phyloP scores from a whole-genome alignment of 2,888 invertebrate species.

The Ryuthela nishihirai region DNA sequence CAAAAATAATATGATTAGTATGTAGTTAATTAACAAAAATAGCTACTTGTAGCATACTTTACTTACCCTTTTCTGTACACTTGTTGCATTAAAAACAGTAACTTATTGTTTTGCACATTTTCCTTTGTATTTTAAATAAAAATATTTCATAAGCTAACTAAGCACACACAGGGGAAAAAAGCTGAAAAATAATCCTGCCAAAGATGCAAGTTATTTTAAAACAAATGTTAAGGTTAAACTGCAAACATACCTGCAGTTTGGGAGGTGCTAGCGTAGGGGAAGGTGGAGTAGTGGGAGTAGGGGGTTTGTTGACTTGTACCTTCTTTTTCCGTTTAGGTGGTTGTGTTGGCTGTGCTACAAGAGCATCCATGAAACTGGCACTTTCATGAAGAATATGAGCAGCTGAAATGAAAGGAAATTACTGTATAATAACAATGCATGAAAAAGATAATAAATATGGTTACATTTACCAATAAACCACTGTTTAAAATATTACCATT shows the following conservation, averaged over 20 bases:
- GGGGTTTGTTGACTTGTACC: conserved; percentile 45
- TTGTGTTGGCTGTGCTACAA: conserved; percentile 68
- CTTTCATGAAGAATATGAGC: conserved; percentile 68
- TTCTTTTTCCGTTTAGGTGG: conserved; percentile 41
- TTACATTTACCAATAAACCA: background rate
- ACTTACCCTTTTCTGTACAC: too few relatives aligned
- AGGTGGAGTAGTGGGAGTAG: conserved; percentile 62
- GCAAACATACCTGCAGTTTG: conserved; percentile 52
- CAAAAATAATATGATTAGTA: too few relatives aligned
- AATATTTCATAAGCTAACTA: too few relatives aligned
- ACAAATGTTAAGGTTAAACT: too few relatives aligned
- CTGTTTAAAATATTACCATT: background rate
- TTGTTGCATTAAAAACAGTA: too few relatives aligned
- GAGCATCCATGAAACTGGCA: conserved; percentile 88
- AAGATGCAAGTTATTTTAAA: too few relatives aligned
- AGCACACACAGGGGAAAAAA: too few relatives aligned
- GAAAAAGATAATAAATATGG: background rate
- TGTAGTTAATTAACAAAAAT: too few relatives aligned
- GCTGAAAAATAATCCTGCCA: too few relatives aligned
- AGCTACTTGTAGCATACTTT: too few relatives aligned
- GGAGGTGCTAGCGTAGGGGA: conserved; percentile 65
- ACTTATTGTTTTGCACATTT: too few relatives aligned
- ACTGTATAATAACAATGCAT: background rate
- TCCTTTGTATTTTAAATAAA: too few relatives aligned
- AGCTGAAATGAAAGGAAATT: conserved; percentile 51